Evolutionary conservation across 2,113 vertebrate species (phyloP), one percentile per base, ranked within the genome.

Genomic region (Xyliphius kryptos): DNA sequence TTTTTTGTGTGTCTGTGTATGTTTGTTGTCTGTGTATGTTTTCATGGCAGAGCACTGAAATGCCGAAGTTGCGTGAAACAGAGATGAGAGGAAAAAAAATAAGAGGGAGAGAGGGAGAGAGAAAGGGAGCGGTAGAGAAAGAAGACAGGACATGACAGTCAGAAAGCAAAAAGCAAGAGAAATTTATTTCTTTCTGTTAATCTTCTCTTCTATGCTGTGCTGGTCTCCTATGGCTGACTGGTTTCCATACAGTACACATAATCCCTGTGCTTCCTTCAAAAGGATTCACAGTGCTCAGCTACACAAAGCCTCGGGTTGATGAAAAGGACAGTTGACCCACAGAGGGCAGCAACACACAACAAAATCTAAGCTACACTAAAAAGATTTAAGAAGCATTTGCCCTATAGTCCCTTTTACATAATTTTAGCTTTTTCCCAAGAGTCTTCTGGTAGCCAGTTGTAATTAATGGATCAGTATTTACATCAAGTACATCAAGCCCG

Each of bases 391-490:
- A 26, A n/a, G 17, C 55, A 16, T 63, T 67, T 20, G 12, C 14
- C 63, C 38, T 9, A n/a, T n/a, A n/a, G n/a, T n/a, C 36, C 32
- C n/a, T n/a, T n/a, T n/a, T n/a, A n/a, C n/a, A n/a, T n/a, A n/a
- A n/a, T n/a, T 21, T 2, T 17, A 19, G 17, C 14, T 21, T 46
- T 16, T 37, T 37, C 38, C 49, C 36, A 64, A 51, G 51, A 44
- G 66, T 22, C 8, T 49, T 76, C 67, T 66, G n/a, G n/a, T n/a
- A n/a, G n/a, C n/a, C n/a, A n/a, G n/a, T n/a, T n/a, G 53, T 75
- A 77, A 77, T 75, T 72, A 74, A 76, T 63, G 63, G 26, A 68
- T 70, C 61, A 64, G 69, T 70, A 72, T 77, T 74, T n/a, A n/a
- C n/a, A n/a, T n/a, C n/a, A n/a, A n/a, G n/a, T 74, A 74, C 63